These are phyloP conservation scores for Caerostris darwini DNA, from an alignment of 1,140 invertebrate species.

Conservation along the genomic window DNA sequence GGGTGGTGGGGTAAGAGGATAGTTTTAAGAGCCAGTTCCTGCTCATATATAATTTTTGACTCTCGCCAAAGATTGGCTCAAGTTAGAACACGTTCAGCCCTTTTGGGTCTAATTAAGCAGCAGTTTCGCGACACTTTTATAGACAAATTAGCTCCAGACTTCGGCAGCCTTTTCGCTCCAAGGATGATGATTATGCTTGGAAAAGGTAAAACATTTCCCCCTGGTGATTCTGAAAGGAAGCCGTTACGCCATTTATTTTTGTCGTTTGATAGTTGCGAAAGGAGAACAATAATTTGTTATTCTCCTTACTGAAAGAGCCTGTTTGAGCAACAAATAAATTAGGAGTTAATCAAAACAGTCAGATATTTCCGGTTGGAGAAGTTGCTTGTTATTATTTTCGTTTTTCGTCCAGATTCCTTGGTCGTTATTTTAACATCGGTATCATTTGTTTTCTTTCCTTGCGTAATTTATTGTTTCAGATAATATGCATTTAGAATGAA, in stretches of 20 bases:
- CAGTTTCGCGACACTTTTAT: constrained; percentile 11
- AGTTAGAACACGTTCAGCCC: not conserved
- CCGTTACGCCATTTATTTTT: not conserved
- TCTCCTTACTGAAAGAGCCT: not conserved
- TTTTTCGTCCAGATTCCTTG: not conserved
- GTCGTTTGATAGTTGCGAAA: not conserved
- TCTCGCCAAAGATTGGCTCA: constrained; percentile 1
- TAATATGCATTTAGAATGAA: no score
- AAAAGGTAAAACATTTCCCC: constrained; percentile 32
- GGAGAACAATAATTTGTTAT: constrained; percentile 23
- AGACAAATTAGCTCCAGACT: constrained; percentile 18
- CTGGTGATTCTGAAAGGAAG: not conserved
- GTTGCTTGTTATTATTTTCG: not conserved
- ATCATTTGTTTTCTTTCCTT: not conserved
- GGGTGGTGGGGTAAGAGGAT: not conserved
- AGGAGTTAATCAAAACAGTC: not conserved
- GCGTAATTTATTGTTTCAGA: no score
- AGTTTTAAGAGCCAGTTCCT: not conserved
- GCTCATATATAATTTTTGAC: constrained; percentile 12
- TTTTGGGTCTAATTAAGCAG: constrained; percentile 53
- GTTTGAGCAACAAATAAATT: not conserved
- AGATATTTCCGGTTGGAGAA: not conserved
- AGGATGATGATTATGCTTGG: constrained; percentile 5
- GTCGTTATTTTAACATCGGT: not conserved
- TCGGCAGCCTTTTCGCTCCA: not conserved